Percentiles rank a stretch among this genome's conserved stretches.
These are phyloP conservation scores for Rhinichthys osculus DNA, from an alignment of 2,797 vertebrate species.

Conservation along the genomic window DNA sequence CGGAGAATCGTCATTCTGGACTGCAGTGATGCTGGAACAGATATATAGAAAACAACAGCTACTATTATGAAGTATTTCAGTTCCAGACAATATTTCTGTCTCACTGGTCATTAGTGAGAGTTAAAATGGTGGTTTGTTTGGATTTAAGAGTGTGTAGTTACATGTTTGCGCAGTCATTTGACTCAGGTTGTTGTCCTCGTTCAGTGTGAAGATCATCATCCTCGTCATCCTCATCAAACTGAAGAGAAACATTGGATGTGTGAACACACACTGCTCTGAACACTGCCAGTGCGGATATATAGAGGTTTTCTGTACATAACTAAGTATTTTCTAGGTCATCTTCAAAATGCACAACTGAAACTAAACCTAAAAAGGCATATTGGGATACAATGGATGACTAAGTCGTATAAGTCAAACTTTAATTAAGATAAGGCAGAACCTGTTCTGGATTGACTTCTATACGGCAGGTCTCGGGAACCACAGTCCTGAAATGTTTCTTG, in stretches of 20 bases:
- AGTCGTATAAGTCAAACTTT: neutral
- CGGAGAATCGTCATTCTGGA: neutral
- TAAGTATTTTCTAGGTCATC: neutral
- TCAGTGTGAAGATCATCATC: neutral
- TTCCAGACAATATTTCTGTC: neutral
- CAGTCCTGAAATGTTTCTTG: conserved; percentile 60
- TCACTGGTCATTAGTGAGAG: neutral
- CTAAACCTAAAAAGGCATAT: neutral
- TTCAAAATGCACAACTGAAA: neutral
- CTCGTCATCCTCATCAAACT: conserved; percentile 13
- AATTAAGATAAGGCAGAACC: conserved; percentile 71
- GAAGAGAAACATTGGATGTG: neutral
- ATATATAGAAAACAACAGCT: neutral
- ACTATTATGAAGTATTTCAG: neutral
- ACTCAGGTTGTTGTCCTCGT: neutral
- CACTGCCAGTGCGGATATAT: neutral
- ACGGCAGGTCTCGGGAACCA: conserved; percentile 88
- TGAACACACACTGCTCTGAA: neutral
- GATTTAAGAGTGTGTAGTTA: neutral
- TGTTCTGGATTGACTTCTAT: conserved; percentile 75
- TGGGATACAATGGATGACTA: neutral
- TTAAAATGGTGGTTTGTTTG: too few species aligned
- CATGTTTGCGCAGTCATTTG: conserved; percentile 13
- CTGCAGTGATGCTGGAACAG: neutral
- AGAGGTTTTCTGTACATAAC: neutral